Evolutionary conservation across 2,113 vertebrate species (phyloP), one percentile per base, ranked within the genome.

Genomic region (Charina bottae): DNA sequence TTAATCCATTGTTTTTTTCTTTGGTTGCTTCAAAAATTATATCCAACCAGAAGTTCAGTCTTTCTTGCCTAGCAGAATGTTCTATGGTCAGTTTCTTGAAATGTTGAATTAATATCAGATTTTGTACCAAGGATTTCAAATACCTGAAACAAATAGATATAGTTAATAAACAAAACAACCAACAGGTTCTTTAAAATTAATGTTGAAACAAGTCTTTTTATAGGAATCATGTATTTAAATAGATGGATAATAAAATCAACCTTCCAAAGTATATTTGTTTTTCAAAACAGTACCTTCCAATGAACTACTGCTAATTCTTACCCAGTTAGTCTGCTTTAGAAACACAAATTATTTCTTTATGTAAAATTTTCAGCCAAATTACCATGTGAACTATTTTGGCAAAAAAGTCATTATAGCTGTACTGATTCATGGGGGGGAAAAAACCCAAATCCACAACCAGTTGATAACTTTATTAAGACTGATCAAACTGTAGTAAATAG

Each of bases 41-140:
- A 96, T 99, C 99, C 98, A 99, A 98, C 99, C 99, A 99, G 97
- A 99, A 99, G 97, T 98, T 98, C 94, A 99, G 97, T 93, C 96
- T 98, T 94, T 99, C 98, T 95, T 98, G 96, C 94, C 97, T 98
- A 78, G 98, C 97, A 49, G 98, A 99, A 93, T 98, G 97, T 56
- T 99, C 98, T 78, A 95, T 95, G 93, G 95, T 95, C 94, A 98
- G 96, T 96, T 99, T 99, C 97, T 98, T 99, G 96, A 99, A 99
- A 95, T 97, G 97, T 93, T 98, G 98, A 97, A 99, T 99, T 95
- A 99, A 95, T 94, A 98, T 97, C 93, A 99, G 95, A 96, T 99
- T 99, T 97, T 99, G 98, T 94, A 99, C 98, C 97, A 99, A 98
- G 0, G 99, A 99, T 88, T 97, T 97, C 94, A 99, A 96, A 95